These are phyloP conservation scores for Scaeva pyrastri DNA, from an alignment of 2,888 invertebrate species.

Conservation along the genomic window DNA sequence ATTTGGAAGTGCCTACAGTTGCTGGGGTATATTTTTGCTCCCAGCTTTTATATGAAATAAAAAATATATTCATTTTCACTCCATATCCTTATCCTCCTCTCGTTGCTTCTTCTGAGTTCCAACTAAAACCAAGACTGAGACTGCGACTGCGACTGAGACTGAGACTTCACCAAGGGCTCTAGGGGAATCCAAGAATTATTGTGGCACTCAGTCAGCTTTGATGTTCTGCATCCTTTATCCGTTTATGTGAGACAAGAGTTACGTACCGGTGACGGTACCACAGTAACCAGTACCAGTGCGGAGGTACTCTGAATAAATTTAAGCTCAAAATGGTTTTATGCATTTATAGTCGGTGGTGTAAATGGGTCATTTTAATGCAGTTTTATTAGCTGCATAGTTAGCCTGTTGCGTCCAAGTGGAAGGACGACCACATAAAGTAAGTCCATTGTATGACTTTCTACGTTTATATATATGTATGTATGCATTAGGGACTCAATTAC, in stretches of 20 bases:
- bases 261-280: slow-evolving; percentile 4
- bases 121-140: too few relatives aligned
- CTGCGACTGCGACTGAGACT: too few relatives aligned
- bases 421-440: slow-evolving; percentile 6
- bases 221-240: slow-evolving; percentile 41
- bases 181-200: slow-evolving; percentile 59
- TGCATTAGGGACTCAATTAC: slow-evolving; percentile 16
- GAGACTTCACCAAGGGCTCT: slow-evolving; percentile 36
- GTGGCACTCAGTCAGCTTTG: slow-evolving; percentile 61
- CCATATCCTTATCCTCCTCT: slow-evolving; percentile 33
- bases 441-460: neutral
- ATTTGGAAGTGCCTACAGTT: slow-evolving; percentile 1
- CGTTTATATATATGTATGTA: neutral
- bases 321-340: slow-evolving; percentile 41
- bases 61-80: slow-evolving; percentile 39
- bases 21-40: slow-evolving; percentile 16
- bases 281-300: too few relatives aligned
- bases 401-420: slow-evolving; percentile 8
- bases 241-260: neutral
- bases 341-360: slow-evolving; percentile 46
- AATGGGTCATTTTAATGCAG: slow-evolving; percentile 61
- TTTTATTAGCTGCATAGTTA: slow-evolving; percentile 19
- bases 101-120: too few relatives aligned
- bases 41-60: slow-evolving; percentile 10
- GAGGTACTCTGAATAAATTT: slow-evolving; percentile 47